Evolutionary conservation across 2,797 vertebrate genomes (phyloP).

Genomic region (Numenius phaeopus): DNA sequence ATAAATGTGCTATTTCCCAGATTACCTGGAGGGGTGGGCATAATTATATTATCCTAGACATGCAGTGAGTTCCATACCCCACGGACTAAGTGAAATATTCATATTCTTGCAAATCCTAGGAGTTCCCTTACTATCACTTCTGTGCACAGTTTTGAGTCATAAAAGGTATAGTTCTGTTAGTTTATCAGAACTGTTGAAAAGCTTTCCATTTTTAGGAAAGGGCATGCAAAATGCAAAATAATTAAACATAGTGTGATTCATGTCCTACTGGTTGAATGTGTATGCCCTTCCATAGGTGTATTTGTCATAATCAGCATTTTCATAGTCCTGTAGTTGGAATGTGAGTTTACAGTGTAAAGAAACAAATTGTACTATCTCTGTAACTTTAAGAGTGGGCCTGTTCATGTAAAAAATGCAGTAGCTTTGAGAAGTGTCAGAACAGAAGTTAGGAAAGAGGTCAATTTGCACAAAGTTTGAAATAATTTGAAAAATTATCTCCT

Average conservation of each 20-base stretch:
- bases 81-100: not conserved
- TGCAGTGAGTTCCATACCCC: rapidly evolving
- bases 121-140: rapidly evolving
- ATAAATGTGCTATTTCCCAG: not conserved
- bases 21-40: not conserved
- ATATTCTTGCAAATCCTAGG: not conserved
- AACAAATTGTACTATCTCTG: not conserved
- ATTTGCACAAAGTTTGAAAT: not conserved
- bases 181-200: not conserved
- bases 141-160: not conserved
- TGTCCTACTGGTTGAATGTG: not conserved
- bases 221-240: not conserved
- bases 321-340: not conserved
- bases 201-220: not conserved
- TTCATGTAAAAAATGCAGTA: not conserved
- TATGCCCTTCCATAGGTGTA: too few species aligned
- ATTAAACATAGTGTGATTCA: not conserved
- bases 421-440: not conserved
- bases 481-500: not conserved
- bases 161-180: not conserved
- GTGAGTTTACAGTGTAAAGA: not conserved
- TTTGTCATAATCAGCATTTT: not conserved
- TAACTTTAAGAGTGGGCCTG: not conserved
- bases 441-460: not conserved
- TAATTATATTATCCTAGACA: not conserved